These are phyloP conservation scores for Drosophila lacertosa DNA, from an alignment of 1,140 invertebrate species.

Conservation along the genomic window DNA sequence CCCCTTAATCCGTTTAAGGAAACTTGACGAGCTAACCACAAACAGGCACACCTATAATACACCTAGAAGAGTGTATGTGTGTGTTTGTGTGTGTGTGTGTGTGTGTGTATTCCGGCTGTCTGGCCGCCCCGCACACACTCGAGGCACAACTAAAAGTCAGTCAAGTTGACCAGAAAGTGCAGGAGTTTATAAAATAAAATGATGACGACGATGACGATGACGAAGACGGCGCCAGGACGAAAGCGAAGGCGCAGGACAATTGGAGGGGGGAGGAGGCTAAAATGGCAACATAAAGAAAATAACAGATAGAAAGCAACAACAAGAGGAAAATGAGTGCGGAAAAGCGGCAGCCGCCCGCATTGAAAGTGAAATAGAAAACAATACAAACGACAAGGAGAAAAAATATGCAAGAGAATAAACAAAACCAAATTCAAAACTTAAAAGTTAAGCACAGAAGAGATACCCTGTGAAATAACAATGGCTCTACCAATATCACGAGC, in stretches of 20 bases:
- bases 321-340: constrained; percentile 22
- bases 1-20: constrained; percentile 81
- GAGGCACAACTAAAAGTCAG: constrained; percentile 73
- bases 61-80: constrained; percentile 15
- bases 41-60: constrained; percentile 64
- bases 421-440: neutral
- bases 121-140: neutral
- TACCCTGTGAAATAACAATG: no score
- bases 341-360: constrained; percentile 39
- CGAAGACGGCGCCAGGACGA: neutral
- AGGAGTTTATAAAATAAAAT: constrained; percentile 80
- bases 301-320: constrained; percentile 46
- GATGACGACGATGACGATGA: constrained; percentile 53
- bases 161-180: constrained; percentile 80
- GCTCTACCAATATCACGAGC: no score
- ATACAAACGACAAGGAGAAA: neutral
- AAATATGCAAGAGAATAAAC: neutral
- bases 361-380: constrained; percentile 73
- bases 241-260: neutral
- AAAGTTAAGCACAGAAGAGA: no score
- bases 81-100: constrained; percentile 1
- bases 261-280: constrained; percentile 17
- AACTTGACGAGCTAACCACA: constrained; percentile 69
- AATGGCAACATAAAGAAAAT: constrained; percentile 67
- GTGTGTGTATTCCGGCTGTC: neutral